Conservation (phyloP, 1,140 invertebrate species). For the Drosophila jambulina region DNA sequence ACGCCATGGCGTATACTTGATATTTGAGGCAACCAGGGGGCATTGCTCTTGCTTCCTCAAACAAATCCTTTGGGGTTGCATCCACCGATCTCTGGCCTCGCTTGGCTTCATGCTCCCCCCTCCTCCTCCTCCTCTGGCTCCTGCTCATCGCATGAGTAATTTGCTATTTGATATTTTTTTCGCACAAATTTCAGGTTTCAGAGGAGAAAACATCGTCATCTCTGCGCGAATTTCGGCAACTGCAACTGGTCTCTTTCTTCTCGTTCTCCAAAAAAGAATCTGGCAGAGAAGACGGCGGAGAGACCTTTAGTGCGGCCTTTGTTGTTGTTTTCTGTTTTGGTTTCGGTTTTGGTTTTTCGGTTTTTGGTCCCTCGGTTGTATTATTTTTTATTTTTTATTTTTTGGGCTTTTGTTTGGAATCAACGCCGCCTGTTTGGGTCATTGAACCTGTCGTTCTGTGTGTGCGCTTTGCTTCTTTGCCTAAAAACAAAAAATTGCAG, state of each 20-base stretch:
- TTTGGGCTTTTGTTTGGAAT: constrained; percentile 70
- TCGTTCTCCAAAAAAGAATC: constrained; percentile 40
- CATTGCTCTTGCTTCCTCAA: neutral
- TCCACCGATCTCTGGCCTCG: neutral
- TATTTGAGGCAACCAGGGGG: constrained; percentile 2
- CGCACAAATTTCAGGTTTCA: constrained; percentile 40
- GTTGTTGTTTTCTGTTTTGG: constrained; percentile 63
- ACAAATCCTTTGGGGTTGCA: neutral
- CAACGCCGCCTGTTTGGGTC: constrained; percentile 60
- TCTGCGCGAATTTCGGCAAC: constrained; percentile 56
- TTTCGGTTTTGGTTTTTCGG: constrained; percentile 49
- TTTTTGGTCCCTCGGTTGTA: constrained; percentile 37
- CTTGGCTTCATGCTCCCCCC: neutral
- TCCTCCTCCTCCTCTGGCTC: neutral
- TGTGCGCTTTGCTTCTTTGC: constrained; percentile 48
- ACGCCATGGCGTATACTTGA: constrained; percentile 18
- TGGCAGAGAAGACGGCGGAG: neutral
- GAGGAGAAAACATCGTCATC: constrained; percentile 20
- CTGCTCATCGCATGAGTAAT: constrained; percentile 69
- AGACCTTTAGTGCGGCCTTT: constrained; percentile 52
- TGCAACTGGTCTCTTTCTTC: constrained; percentile 36
- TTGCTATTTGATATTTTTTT: constrained; percentile 81
- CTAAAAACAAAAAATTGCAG: constrained; percentile 80
- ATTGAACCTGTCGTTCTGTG: constrained; percentile 59
- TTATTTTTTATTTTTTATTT: constrained; percentile 52